Evolutionary conservation across 2,888 invertebrate genomes (phyloP), one percentile per base, ranked within the genome.

Genomic region (Melanostoma scalare): DNA sequence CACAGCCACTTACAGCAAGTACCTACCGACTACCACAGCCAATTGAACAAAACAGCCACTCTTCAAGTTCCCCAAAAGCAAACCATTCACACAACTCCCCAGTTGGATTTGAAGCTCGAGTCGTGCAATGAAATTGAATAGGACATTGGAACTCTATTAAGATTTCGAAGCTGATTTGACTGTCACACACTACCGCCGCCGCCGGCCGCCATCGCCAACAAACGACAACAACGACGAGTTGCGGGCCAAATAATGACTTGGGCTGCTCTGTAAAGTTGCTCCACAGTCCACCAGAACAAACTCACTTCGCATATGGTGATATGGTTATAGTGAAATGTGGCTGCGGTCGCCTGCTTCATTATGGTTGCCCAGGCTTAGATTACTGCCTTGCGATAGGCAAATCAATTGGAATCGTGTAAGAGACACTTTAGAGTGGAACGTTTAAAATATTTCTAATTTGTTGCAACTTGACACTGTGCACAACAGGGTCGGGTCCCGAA

Each of bases 371-470:
- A 52, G 69, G 74, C 84, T 79, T 71, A 84, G 84, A 84, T 84
- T 71, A 84, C 69, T 61, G 60, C 74, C 5, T 48, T 10, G 69
- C 71, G 84, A 84, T 84, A 84, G 79, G 84, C 84, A 84, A 84
- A 84, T 84, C 84, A 84, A 84, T 84, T 84, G 84, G 78, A 84
- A 75, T 84, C 84, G 84, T 84, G 84, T 84, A 84, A 84, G 79
- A 84, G 84, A 84, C 84, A 84, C 84, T 84, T 84, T 79, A 79
- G 84, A 84, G 84, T 84, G 84, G 84, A 84, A 84, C 79, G 74
- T 75, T 84, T 84, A 84, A 84, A 84, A 84, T 84, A 84, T 84
- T 84, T 84, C 84, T 84, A 84, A 84, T 84, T 84, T 84, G 84
- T 84, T 84, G 84, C 71, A 84, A 84, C 74, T 79, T 84, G 84